phyloP scores from a whole-genome alignment of 2,113 vertebrate species.

The Elaphurus davidianus region DNA sequence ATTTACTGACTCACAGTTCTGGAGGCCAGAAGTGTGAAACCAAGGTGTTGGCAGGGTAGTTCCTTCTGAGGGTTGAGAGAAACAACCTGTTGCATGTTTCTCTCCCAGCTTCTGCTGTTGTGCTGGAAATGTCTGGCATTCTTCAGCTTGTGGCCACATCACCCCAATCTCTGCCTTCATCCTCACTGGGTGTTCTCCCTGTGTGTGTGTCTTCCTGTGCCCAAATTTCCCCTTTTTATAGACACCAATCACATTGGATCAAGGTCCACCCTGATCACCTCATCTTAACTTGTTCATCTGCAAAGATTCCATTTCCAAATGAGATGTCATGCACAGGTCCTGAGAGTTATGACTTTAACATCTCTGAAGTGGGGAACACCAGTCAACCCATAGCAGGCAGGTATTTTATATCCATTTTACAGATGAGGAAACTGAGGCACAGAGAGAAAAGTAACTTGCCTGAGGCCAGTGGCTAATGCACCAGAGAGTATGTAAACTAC shows the following conservation, averaged over 20 bases:
- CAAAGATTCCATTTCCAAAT: neutral
- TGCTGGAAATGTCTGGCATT: too few species aligned
- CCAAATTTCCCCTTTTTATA: neutral
- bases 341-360: neutral
- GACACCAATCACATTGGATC: neutral
- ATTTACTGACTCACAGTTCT: neutral
- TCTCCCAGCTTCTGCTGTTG: neutral
- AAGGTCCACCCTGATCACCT: neutral
- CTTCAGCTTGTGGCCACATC: neutral
- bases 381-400: neutral
- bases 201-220: fast-evolving
- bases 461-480: neutral
- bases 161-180: neutral
- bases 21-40: neutral
- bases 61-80: neutral
- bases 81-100: neutral
- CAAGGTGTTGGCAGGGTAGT: neutral
- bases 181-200: neutral
- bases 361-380: neutral
- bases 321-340: neutral
- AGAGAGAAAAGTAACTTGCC: neutral
- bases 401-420: neutral
- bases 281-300: neutral
- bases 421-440: neutral
- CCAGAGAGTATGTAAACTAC: neutral